Conservation (phyloP, 2,113 vertebrate genomes). For the Sorex fumeus region DNA sequence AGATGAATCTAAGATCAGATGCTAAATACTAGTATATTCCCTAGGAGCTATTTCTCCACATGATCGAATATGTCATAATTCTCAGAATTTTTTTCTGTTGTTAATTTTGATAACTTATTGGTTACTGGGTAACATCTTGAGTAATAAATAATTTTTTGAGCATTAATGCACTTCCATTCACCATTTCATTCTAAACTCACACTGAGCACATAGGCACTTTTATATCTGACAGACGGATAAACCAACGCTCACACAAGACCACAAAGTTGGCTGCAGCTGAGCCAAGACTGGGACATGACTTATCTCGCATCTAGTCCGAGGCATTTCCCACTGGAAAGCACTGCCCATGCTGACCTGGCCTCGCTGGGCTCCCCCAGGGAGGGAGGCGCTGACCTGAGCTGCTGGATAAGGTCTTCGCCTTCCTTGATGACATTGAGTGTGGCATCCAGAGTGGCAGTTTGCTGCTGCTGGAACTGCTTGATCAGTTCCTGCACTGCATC, state of each 20-base stretch:
- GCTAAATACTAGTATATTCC: neutral
- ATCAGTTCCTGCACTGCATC: slow-evolving; percentile 98
- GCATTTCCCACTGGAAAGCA: slow-evolving; percentile 75
- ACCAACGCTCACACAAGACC: slow-evolving; percentile 73
- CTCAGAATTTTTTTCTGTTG: neutral
- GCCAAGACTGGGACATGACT: slow-evolving; percentile 74
- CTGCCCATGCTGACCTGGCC: slow-evolving; percentile 83
- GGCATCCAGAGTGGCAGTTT: slow-evolving; percentile 97
- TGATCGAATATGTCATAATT: slow-evolving; percentile 22
- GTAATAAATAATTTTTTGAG: slow-evolving; percentile 24
- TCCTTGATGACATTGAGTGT: slow-evolving; percentile 99
- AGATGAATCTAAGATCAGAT: slow-evolving; percentile 13
- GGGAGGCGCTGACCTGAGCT: slow-evolving; percentile 94
- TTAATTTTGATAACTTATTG: slow-evolving; percentile 17
- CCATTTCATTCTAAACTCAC: slow-evolving; percentile 40
- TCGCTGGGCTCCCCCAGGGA: slow-evolving; percentile 83
- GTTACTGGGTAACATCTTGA: neutral
- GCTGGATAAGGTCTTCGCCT: slow-evolving; percentile 98
- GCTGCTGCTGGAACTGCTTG: slow-evolving; percentile 99
- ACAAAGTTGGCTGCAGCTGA: slow-evolving; percentile 55
- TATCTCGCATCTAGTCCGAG: slow-evolving; percentile 78
- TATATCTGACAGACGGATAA: slow-evolving; percentile 59
- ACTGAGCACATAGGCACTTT: slow-evolving; percentile 41
- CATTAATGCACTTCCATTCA: neutral
- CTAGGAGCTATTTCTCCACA: neutral